phyloP scores from a whole-genome alignment of 2,113 vertebrate species.

The Zosterops pallidus region DNA sequence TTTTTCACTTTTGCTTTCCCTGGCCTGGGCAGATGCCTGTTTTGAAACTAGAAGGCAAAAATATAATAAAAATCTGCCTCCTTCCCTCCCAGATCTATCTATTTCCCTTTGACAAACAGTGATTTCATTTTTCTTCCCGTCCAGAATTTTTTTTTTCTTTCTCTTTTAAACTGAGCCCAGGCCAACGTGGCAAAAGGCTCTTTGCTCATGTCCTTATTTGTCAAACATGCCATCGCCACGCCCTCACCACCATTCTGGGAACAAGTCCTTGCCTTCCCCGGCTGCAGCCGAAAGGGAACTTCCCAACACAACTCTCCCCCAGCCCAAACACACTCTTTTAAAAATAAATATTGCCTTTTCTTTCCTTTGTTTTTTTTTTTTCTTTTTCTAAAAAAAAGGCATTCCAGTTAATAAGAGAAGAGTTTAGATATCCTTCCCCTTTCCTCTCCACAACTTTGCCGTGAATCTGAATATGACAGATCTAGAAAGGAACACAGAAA shows the following conservation, averaged over 20 bases:
- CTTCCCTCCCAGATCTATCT: constrained; percentile 46
- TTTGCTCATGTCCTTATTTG: constrained; percentile 73
- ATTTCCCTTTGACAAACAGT: constrained; percentile 63
- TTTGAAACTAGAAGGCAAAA: constrained; percentile 51
- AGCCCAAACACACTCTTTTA: neutral
- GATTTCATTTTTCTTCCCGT: constrained; percentile 63
- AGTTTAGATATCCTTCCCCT: neutral
- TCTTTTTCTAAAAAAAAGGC: neutral
- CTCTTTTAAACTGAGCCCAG: constrained; percentile 52
- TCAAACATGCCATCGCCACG: constrained; percentile 50
- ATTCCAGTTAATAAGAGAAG: neutral
- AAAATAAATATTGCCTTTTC: neutral
- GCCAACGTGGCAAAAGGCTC: constrained; percentile 68
- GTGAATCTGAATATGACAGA: accelerated
- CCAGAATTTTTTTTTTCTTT: constrained; percentile 42
- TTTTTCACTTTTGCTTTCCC: neutral
- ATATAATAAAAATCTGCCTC: neutral
- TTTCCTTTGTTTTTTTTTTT: neutral
- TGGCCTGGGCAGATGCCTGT: neutral
- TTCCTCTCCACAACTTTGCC: neutral
- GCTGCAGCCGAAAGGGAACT: neutral
- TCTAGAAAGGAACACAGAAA: neutral
- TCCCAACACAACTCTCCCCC: neutral
- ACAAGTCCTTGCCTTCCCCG: neutral
- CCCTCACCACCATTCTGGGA: constrained; percentile 44